These are phyloP conservation scores for Corythoichthys intestinalis DNA, from an alignment of 2,113 vertebrate genomes.

Conservation along the genomic window DNA sequence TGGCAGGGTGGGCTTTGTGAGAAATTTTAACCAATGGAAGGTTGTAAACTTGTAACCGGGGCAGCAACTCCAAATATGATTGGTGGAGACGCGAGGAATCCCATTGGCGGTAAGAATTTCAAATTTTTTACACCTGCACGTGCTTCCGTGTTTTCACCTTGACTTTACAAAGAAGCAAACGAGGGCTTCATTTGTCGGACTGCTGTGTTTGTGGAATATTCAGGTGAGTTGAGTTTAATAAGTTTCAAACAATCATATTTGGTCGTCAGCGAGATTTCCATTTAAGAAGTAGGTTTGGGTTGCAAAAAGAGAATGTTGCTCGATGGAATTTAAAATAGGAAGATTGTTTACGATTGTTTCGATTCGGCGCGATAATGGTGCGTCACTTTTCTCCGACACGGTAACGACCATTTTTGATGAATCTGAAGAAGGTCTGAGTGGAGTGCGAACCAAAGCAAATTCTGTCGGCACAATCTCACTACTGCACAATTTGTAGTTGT, in stretches of 20 bases:
- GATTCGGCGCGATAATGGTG: too few species aligned
- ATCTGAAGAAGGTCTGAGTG: too few species aligned
- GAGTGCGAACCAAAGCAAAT: too few species aligned
- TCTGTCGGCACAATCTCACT: too few species aligned
- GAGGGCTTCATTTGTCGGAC: not conserved
- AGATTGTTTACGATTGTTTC: too few species aligned
- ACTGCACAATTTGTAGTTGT: too few species aligned
- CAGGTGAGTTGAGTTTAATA: conserved; percentile 31
- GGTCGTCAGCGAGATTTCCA: not conserved
- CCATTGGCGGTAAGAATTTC: too few species aligned
- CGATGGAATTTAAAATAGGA: too few species aligned
- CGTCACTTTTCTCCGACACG: too few species aligned
- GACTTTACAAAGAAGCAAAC: not conserved
- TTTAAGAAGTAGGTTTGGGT: too few species aligned
- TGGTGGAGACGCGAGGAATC: conserved; percentile 21
- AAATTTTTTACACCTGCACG: conserved; percentile 28
- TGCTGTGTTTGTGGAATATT: not conserved
- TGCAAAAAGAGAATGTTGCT: not conserved
- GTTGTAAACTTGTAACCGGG: not conserved
- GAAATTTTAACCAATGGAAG: not conserved
- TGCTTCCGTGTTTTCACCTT: not conserved
- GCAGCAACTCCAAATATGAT: conserved; percentile 28
- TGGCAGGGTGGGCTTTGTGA: conserved; percentile 11
- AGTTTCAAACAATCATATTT: not conserved
- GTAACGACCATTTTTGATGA: too few species aligned